These are phyloP conservation scores for Brachystomella parvula DNA, from an alignment of 1,140 invertebrate genomes.

Conservation along the genomic window DNA sequence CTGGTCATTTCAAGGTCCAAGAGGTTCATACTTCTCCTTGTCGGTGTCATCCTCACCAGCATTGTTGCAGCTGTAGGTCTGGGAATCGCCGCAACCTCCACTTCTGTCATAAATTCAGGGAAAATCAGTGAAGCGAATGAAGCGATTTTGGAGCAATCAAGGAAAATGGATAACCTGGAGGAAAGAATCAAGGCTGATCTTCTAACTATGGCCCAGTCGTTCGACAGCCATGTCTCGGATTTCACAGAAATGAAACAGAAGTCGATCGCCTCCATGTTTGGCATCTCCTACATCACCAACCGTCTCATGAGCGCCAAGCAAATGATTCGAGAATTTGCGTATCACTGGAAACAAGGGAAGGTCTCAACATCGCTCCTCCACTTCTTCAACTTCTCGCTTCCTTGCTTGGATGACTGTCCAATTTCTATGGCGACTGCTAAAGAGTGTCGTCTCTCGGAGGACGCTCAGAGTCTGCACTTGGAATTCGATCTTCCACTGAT, in stretches of 20 bases:
- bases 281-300: conserved; percentile 18
- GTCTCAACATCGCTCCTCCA: conserved; percentile 9
- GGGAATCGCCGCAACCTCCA: neutral
- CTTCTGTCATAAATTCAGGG: neutral
- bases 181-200: neutral
- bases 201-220: too few species aligned
- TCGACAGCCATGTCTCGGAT: neutral
- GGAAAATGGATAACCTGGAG: neutral
- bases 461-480: conserved; percentile 10
- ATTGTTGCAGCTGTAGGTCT: neutral
- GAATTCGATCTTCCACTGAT: conserved; percentile 19
- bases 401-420: conserved; percentile 14
- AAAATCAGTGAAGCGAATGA: neutral
- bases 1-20: neutral
- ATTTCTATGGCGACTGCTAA: neutral
- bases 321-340: conserved; percentile 10
- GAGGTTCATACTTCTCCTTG: neutral
- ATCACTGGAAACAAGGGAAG: conserved; percentile 14
- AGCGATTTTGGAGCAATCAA: neutral
- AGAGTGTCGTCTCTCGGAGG: conserved; percentile 3
- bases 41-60: neutral
- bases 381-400: conserved; percentile 10
- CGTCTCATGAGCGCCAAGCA: neutral
- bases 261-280: neutral
- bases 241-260: conserved; percentile 4